phyloP scores from a whole-genome alignment of 2,797 vertebrate genomes.

The Lithobates pipiens region DNA sequence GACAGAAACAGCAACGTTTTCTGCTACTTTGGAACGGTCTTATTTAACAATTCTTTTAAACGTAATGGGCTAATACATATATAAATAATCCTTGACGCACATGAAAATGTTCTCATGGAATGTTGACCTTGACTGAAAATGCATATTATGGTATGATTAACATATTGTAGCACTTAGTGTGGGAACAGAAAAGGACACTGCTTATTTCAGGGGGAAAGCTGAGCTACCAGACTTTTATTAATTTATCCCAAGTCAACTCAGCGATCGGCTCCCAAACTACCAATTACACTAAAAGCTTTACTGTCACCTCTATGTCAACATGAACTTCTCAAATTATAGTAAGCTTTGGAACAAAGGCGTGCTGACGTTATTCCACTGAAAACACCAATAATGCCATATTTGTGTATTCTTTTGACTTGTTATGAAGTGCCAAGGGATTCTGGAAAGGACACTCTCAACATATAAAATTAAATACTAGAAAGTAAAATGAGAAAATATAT shows the following conservation, averaged over 20 bases:
- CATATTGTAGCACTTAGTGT: not conserved
- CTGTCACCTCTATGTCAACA: constrained; percentile 31
- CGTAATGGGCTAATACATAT: not conserved
- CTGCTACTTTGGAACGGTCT: not conserved
- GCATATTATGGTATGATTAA: constrained; percentile 12
- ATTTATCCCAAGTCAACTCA: constrained; percentile 14
- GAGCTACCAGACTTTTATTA: constrained; percentile 23
- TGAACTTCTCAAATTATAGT: constrained; percentile 5
- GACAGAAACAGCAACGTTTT: not conserved
- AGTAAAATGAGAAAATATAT: too few species aligned
- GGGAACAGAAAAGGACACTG: constrained; percentile 1
- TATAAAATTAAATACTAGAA: too few species aligned
- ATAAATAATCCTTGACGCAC: not conserved
- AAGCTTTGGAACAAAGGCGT: not conserved
- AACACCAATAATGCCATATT: not conserved
- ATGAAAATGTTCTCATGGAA: not conserved
- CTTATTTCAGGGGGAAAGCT: constrained; percentile 10
- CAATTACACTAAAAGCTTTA: constrained; percentile 45
- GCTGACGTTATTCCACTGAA: not conserved
- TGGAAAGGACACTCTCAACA: too few species aligned
- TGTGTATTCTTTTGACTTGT: not conserved
- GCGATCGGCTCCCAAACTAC: constrained; percentile 32
- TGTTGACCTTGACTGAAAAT: constrained; percentile 1
- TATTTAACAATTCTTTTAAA: not conserved
- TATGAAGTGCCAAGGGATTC: too few species aligned